Evolutionary conservation across 2,888 invertebrate genomes (phyloP).

Genomic region (Chouioia cunea): DNA sequence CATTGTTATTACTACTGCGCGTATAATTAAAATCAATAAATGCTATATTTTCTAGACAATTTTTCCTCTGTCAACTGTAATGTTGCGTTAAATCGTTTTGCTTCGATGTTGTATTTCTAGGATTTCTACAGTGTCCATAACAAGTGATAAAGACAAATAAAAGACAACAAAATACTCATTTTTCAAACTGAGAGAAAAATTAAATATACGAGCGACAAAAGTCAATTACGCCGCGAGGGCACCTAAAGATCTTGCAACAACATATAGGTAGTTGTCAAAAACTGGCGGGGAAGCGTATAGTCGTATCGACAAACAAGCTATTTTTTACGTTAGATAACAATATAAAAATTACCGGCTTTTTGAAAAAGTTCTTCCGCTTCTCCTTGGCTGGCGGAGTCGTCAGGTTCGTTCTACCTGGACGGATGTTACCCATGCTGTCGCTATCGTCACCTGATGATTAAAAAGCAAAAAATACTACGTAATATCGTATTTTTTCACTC

Average conservation of each 20-base stretch:
- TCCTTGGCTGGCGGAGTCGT: slow-evolving; percentile 91
- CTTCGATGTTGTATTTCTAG: slow-evolving; percentile 24
- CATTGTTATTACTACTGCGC: no score
- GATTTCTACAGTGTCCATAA: slow-evolving; percentile 24
- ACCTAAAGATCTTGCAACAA: slow-evolving; percentile 6
- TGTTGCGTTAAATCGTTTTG: not conserved
- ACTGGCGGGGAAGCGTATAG: not conserved
- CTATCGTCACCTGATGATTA: slow-evolving; percentile 83
- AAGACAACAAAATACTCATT: slow-evolving; percentile 3
- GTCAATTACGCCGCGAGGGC: not conserved
- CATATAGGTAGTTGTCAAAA: not conserved
- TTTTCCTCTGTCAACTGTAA: not conserved
- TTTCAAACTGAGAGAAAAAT: no score
- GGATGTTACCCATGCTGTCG: slow-evolving; percentile 87
- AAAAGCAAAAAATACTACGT: slow-evolving; percentile 40
- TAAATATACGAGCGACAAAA: not conserved
- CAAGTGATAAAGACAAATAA: not conserved
- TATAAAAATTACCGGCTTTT: slow-evolving; percentile 75
- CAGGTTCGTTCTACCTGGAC: slow-evolving; percentile 82
- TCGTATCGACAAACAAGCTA: no score
- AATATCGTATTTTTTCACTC: slow-evolving; percentile 23
- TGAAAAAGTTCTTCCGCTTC: slow-evolving; percentile 98
- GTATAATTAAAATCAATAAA: no score
- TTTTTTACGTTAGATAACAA: not conserved
- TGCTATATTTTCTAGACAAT: no score